Conservation (phyloP, 2,888 invertebrate species). For the Itoplectis maculator region DNA sequence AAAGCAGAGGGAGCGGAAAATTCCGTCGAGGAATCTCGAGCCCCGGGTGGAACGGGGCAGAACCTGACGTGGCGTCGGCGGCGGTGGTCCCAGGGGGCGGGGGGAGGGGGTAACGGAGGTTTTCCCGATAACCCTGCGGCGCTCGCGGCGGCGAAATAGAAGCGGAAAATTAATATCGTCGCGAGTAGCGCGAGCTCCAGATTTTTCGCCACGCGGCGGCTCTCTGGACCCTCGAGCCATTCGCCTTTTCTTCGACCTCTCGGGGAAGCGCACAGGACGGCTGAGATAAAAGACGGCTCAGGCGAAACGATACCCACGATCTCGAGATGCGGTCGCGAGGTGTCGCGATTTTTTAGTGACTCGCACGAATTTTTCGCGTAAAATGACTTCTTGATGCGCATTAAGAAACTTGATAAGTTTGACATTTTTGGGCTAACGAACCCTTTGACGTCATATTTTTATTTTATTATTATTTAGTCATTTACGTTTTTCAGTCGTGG, state of each 20-base stretch:
- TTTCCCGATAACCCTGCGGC: conserved; percentile 66
- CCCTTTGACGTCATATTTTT: conserved; percentile 40
- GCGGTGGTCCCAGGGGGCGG: conserved; percentile 34
- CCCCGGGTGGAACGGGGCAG: conserved; percentile 48
- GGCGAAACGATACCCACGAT: conserved; percentile 3
- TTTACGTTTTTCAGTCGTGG: not conserved
- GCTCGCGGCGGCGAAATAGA: conserved; percentile 56
- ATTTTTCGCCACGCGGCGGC: conserved; percentile 52
- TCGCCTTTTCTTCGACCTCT: conserved; percentile 40
- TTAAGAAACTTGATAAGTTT: no score
- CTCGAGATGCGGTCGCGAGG: conserved; percentile 31
- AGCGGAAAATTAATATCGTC: conserved; percentile 67
- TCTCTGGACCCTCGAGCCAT: conserved; percentile 19
- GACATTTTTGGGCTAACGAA: conserved; percentile 36
- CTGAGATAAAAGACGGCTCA: not conserved
- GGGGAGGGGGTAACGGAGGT: conserved; percentile 52
- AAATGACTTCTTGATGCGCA: no score
- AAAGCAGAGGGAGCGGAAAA: conserved; percentile 46
- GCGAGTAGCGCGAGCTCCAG: conserved; percentile 44
- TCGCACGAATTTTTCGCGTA: no score
- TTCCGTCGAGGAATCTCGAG: conserved; percentile 55
- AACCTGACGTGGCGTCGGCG: conserved; percentile 53
- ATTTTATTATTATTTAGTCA: conserved; percentile 18
- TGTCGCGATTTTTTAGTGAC: no score
- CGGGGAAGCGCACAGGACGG: conserved; percentile 7